A percentile compares a stretch with the other conserved stretches of the same genome.
These are phyloP conservation scores for Trimorus sp. DNA, from an alignment of 2,888 invertebrate species.

Conservation along the genomic window DNA sequence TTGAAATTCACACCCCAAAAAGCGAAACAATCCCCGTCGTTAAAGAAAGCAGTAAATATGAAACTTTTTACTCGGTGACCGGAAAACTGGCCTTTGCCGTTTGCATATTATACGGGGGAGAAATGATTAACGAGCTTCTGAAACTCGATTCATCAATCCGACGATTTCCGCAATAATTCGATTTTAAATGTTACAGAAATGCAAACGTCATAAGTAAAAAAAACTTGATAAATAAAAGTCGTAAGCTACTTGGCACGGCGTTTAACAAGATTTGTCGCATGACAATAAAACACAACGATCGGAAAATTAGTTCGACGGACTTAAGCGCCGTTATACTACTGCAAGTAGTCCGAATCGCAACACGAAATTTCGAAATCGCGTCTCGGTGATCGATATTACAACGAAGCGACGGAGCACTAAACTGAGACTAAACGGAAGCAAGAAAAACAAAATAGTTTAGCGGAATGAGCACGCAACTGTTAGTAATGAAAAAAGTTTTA, in stretches of 20 bases:
- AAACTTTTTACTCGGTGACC: constrained; percentile 43
- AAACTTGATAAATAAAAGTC: too few species aligned
- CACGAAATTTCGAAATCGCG: too few species aligned
- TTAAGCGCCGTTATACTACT: too few species aligned
- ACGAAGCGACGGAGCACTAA: too few species aligned
- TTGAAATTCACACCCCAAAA: constrained; percentile 46
- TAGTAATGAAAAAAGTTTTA: too few species aligned
- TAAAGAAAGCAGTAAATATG: constrained; percentile 56
- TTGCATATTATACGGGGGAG: constrained; percentile 31
- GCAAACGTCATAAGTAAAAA: constrained; percentile 2
- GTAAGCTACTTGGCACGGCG: too few species aligned
- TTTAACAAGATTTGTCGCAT: not conserved
- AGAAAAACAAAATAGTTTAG: too few species aligned
- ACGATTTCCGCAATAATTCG: constrained; percentile 2
- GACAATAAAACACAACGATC: not conserved
- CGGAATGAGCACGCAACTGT: too few species aligned
- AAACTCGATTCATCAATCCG: constrained; percentile 25
- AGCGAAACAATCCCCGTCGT: constrained; percentile 23
- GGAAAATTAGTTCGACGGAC: too few species aligned
- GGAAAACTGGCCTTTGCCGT: constrained; percentile 35
- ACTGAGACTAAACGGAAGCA: too few species aligned
- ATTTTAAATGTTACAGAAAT: not conserved
- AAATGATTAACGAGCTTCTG: constrained; percentile 32
- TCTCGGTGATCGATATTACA: too few species aligned
- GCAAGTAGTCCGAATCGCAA: too few species aligned